Base-by-base conservation (phyloP, 2,888 invertebrate genomes). In the Drosophila lacicola region DNA sequence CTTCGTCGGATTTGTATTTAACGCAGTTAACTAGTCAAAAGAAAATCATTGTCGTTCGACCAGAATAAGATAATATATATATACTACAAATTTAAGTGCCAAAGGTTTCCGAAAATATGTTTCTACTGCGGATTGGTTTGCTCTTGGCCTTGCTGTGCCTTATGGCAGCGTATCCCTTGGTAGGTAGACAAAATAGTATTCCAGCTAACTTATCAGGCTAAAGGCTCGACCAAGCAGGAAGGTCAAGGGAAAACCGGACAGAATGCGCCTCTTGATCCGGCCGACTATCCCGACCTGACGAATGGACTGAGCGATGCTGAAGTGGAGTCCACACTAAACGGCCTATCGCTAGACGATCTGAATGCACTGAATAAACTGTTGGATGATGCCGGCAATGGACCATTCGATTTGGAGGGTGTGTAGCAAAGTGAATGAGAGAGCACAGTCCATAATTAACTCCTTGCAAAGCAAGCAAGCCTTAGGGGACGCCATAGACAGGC, bases 291-390 rank as follows among this genome's bases (percentile, higher is more conserved):
- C 1, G 90, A 90, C 66, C 65, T 89, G 1, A 90, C 80, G 2
- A 66, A 71, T 8, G 82, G 80, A 3, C 69, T 91, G 10, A 90
- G 62, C 55, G 90, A 92, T 57, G 85, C 79, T 0, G 91, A 92
- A 64, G 80, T 92, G 13, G 83, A 90, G 29, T 71, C 82, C 8
- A 89, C 90, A 3, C 65, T 92, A 1, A 86, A 84, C 50, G 90
- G 86, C 17, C 66, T 92, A 1, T 82, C 90, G 0, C 36, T 91
- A 0, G 74, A 83, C 1, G 92, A 92, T 64, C 79, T 92, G 0
- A 82, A 80, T 50, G 65, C 68, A 0, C 63, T 92, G 4, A 82
- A 84, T 57, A 79, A 84, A 36, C 56, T 92, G 3, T 72, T 92
- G 19, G 90, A 90, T 39, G 80, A 73, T 5, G 62, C 82, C 61